Evolutionary conservation across 2,113 vertebrate species (phyloP).

Genomic region (Gorsachius goisagi): DNA sequence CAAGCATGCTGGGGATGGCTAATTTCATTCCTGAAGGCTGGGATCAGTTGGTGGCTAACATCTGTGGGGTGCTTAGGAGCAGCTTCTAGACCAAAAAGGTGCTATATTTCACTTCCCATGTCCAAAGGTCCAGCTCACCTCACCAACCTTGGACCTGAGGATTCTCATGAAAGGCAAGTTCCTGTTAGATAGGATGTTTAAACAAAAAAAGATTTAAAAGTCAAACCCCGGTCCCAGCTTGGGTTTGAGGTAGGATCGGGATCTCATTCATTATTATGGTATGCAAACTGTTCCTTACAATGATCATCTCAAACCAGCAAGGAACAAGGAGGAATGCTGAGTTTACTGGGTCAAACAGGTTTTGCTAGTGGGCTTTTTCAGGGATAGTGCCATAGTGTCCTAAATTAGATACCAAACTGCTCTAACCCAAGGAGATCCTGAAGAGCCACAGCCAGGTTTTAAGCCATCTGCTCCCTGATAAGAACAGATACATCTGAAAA

Average conservation of each 20-base stretch:
- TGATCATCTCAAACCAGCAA: not conserved
- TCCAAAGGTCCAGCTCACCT: not conserved
- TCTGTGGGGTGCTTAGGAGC: not conserved
- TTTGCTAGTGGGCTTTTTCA: not conserved
- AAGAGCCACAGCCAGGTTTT: not conserved
- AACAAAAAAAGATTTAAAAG: not conserved
- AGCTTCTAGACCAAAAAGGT: not conserved
- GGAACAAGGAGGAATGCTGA: not conserved
- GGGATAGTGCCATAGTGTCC: not conserved
- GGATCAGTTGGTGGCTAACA: not conserved
- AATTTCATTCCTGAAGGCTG: not conserved
- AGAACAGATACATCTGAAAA: not conserved
- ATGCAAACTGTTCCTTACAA: not conserved
- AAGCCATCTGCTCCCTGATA: not conserved
- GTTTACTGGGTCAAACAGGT: not conserved
- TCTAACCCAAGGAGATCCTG: not conserved
- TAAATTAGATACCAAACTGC: not conserved
- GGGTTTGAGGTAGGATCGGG: not conserved
- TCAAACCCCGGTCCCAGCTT: not conserved
- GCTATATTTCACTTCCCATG: not conserved
- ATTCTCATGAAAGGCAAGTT: not conserved
- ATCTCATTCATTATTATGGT: not conserved
- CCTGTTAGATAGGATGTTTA: not conserved
- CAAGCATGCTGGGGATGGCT: not conserved
- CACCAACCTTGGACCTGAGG: not conserved